Base-by-base conservation (phyloP, 2,797 vertebrate species). In the Catamblyrhynchus diadema region DNA sequence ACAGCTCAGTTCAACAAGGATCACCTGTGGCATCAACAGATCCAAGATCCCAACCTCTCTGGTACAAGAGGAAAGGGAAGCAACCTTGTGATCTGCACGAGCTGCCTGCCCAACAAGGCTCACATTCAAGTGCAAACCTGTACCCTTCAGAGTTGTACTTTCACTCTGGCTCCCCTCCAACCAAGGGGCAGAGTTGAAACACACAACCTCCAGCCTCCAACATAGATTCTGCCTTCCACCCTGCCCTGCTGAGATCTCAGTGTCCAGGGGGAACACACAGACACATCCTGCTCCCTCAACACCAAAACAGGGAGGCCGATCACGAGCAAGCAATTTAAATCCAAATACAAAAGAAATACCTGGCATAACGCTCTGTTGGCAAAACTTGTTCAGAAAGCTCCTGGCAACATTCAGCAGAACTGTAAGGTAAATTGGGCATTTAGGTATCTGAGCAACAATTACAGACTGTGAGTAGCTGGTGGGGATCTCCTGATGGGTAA, bases 351-450 rank as follows among this genome's bases (percentile, higher is more conserved):
- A 85, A 77, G 19, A 79, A 88, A 91, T 9, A 69, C 28, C 59
- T 70, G 35, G 21, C 33, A 47, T 23, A 78, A 86, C 5, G n/a
- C 14, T 78, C 48, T 64, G 61, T 39, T 88, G 81, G 62, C 42
- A 82, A 90, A 90, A 87, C 33, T 54, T 41, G 27, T 32, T 90
- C 78, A 90, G 67, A 90, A 88, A 75, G 56, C 65, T 94, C 81
- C 81, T 69, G 88, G 88, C 39, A 71, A 82, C 81, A 25, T 50
- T 33, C 53, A 93, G 45, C n/a, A 57, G 25, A 90, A 65, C n/a
- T 80, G 20, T 39, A 92, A 80, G 66, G 73, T 86, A 88, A 89
- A 86, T 17, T 69, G 78, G 54, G 69, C 57, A 65, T 71, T 71
- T 25, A 67, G 50, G 42, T 80, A 77, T 44, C 90, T 80, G 44